Evolutionary conservation across 2,113 vertebrate species (phyloP).

Genomic region (Apistogramma diplotaenia): DNA sequence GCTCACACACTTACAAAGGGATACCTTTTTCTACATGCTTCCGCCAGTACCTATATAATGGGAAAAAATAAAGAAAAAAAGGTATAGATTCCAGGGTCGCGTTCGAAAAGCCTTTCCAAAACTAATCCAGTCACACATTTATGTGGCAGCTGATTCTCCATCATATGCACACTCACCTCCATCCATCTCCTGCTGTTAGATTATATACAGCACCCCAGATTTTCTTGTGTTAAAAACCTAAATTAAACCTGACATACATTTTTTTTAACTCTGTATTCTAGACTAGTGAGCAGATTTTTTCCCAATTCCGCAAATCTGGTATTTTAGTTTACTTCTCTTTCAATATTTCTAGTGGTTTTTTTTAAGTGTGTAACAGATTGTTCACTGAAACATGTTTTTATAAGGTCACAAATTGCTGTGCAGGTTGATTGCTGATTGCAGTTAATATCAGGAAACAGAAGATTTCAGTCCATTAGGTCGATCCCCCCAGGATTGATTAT

Average conservation of each 20-base stretch:
- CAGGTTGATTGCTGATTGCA: conserved; percentile 66
- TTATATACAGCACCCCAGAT: conserved; percentile 31
- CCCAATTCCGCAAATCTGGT: not conserved
- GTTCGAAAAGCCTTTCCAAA: conserved; percentile 41
- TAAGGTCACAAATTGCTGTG: conserved; percentile 38
- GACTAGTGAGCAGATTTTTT: conserved; percentile 41
- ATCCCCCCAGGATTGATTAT: conserved; percentile 55
- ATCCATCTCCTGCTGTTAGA: conserved; percentile 3
- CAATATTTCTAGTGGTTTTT: not conserved
- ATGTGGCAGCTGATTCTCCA: conserved; percentile 53
- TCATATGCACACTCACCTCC: conserved; percentile 12
- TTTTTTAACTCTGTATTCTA: conserved; percentile 35
- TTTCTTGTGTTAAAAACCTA: conserved; percentile 44
- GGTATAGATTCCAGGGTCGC: conserved; percentile 48
- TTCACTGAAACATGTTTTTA: conserved; percentile 54
- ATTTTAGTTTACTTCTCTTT: conserved; percentile 23
- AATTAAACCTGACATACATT: conserved; percentile 59
- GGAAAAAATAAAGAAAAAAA: conserved; percentile 66
- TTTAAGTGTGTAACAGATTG: conserved; percentile 14
- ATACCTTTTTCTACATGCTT: conserved; percentile 61
- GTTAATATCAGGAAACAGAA: conserved; percentile 75
- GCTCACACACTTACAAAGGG: conserved; percentile 47
- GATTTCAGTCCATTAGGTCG: conserved; percentile 65
- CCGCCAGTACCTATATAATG: conserved; percentile 39
- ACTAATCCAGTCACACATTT: conserved; percentile 44